phyloP scores from a whole-genome alignment of 2,888 invertebrate species.

The Phengaris alcon region DNA sequence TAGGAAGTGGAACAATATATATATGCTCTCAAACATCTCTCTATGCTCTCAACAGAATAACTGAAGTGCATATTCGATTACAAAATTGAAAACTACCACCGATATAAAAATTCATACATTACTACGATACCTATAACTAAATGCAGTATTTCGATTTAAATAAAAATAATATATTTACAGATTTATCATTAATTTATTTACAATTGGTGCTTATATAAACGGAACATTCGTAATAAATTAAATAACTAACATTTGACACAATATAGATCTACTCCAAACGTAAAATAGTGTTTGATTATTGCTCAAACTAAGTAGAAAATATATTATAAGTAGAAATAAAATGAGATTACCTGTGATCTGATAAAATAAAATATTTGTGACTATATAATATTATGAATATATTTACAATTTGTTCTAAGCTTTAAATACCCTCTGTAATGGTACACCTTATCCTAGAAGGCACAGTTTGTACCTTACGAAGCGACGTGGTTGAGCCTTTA shows the following conservation, averaged over 20 bases:
- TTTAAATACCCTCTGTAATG: constrained; percentile 66
- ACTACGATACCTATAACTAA: neutral
- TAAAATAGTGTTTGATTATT: neutral
- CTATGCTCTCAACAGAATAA: constrained; percentile 2
- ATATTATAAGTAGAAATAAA: neutral
- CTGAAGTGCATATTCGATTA: neutral
- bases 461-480: constrained; percentile 70
- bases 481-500: constrained; percentile 42
- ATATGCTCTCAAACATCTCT: neutral
- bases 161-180: constrained; percentile 50
- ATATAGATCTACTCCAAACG: neutral
- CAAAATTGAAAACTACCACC: constrained; percentile 3
- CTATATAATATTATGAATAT: constrained; percentile 42
- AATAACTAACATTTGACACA: constrained; percentile 18
- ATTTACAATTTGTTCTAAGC: constrained; percentile 58
- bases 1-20: neutral
- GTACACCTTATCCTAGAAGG: constrained; percentile 58
- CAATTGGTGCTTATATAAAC: constrained; percentile 37
- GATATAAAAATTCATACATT: neutral
- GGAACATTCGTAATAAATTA: constrained; percentile 24
- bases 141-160: constrained; percentile 31
- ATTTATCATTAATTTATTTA: constrained; percentile 50
- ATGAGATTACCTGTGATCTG: constrained; percentile 29
- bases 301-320: neutral
- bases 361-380: constrained; percentile 32